A percentile compares a stretch with the other conserved stretches of the same genome.
Conservation (phyloP, 2,797 vertebrate species). For the Platyrinchus mystaceus region DNA sequence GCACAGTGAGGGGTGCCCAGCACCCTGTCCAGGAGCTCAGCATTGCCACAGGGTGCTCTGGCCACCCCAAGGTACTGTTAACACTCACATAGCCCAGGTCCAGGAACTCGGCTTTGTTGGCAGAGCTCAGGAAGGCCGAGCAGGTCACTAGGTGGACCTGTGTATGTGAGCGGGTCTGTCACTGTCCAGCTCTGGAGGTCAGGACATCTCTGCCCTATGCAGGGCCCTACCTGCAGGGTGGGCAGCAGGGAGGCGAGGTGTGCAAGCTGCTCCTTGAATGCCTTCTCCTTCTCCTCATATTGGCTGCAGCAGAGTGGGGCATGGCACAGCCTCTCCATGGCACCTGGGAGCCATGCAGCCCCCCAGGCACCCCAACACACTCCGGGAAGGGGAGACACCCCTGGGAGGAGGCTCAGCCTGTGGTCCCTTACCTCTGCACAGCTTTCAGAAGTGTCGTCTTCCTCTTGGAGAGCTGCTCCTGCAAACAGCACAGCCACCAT, state of each 20-base stretch:
- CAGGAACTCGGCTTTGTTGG: constrained; percentile 91
- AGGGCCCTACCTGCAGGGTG: constrained; percentile 81
- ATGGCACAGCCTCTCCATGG: neutral
- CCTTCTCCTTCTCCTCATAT: constrained; percentile 90
- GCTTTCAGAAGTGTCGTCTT: constrained; percentile 84
- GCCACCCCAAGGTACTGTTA: fast-evolving
- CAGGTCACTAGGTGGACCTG: constrained; percentile 91
- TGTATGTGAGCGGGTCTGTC: neutral
- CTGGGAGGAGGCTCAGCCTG: fast-evolving
- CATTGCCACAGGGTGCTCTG: fast-evolving
- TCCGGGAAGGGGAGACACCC: fast-evolving
- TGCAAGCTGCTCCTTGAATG: constrained; percentile 88
- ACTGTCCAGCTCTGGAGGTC: neutral
- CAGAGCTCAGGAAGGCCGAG: constrained; percentile 88
- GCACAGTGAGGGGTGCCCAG: fast-evolving
- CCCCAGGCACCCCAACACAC: neutral
- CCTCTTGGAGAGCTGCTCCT: constrained; percentile 84
- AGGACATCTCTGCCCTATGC: neutral
- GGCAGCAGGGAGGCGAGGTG: constrained; percentile 87
- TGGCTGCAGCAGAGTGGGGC: constrained; percentile 74
- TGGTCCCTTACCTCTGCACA: constrained; percentile 82
- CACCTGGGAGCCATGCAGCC: neutral
- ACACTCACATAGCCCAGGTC: constrained; percentile 91
- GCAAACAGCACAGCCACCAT: neutral
- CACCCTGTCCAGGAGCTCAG: neutral